These are phyloP conservation scores for Parauchenoglanis punctatus DNA, from an alignment of 2,797 vertebrate genomes.

Conservation along the genomic window DNA sequence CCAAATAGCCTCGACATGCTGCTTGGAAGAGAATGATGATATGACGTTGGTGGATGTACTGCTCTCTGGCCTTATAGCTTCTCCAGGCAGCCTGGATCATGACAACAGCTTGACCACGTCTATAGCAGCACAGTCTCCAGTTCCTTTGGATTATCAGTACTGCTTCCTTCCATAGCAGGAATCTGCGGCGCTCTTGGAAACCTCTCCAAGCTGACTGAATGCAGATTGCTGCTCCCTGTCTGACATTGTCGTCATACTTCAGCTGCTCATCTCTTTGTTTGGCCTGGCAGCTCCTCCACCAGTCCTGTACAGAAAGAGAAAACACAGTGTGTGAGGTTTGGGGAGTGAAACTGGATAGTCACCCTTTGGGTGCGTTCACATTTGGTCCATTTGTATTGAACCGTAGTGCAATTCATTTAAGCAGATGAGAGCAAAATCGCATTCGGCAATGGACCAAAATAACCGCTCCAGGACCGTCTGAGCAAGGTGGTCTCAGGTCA, in stretches of 20 bases:
- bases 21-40: constrained; percentile 81
- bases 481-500: background rate
- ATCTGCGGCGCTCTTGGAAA: constrained; percentile 75
- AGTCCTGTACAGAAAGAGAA: constrained; percentile 73
- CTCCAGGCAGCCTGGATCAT: constrained; percentile 89
- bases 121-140: constrained; percentile 76
- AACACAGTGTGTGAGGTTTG: background rate
- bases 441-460: background rate
- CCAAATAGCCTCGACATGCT: constrained; percentile 77
- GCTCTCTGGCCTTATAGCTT: constrained; percentile 73
- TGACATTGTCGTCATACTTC: constrained; percentile 63
- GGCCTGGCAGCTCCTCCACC: constrained; percentile 80
- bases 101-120: constrained; percentile 76
- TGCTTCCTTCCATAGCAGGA: constrained; percentile 80
- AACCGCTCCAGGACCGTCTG: background rate
- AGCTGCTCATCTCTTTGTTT: constrained; percentile 59
- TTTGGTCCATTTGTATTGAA: background rate
- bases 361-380: background rate
- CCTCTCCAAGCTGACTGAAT: constrained; percentile 90
- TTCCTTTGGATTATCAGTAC: constrained; percentile 83
- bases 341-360: background rate
- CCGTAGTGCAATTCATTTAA: background rate
- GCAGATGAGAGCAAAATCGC: too few relatives aligned
- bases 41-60: constrained; percentile 69
- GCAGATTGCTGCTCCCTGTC: constrained; percentile 76